Base-by-base conservation (phyloP, 2,797 vertebrate species). In the Scarus forsteni region DNA sequence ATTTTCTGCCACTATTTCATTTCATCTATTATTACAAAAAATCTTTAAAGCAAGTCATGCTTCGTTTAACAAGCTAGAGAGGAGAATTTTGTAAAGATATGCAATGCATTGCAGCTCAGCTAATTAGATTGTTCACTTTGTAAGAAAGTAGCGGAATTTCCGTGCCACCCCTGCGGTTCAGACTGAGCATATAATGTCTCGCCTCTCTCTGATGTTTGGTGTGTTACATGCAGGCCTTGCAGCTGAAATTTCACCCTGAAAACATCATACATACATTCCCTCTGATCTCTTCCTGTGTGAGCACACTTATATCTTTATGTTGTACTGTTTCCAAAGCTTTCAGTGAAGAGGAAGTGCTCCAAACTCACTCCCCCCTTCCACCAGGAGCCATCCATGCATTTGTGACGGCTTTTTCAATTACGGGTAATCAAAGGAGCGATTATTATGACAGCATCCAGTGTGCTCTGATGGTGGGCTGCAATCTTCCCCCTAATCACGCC, bases 401-500 rank as follows among this genome's bases (percentile, higher is more conserved):
- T 84, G 74, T 42, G 71, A 74, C 89, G 90, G 81, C 83, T 86
- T 92, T 90, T 93, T 87, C 86, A 94, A 88, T 94, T 77, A 81
- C 77, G 70, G 73, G 79, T 92, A 93, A 93, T 90, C 79, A 87
- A 88, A 91, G 77, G 84, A 49, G 18, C 79, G 81, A 89, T 87
- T 93, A 86, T 89, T 91, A 77, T 90, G 87, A 90, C 87, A 88
- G 90, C 54, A 67, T 81, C 81, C 90, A 92, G 78, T 84, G 76
- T 85, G 91, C 89, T 86, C 90, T 93, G 89, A 94, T 83, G 72
- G 75, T 87, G 91, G 88, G 81, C 77, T 87, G 77, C 93, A 92
- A 92, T 94, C 88, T 88, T 83, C 72, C 81, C 63, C 81, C 90
- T 93, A 94, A 95, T 96, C 94, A 92, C 70, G 75, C 85, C 81